These are phyloP conservation scores for Chromobotia macracanthus DNA, from an alignment of 2,797 vertebrate genomes.

Conservation along the genomic window DNA sequence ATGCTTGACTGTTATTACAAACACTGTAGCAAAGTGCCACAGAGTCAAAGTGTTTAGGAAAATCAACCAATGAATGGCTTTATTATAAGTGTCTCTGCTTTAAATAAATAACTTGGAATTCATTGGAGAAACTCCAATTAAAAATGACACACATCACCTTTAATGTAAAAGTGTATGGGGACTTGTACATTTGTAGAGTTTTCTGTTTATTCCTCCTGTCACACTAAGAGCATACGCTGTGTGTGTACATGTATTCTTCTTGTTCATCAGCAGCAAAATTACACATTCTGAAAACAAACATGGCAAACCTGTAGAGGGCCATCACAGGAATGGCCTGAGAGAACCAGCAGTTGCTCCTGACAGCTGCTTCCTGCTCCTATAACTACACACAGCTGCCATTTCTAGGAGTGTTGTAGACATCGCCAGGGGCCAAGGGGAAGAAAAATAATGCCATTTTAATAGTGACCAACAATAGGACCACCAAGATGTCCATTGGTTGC, in stretches of 20 bases:
- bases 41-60: not conserved
- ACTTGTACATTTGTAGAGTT: not conserved
- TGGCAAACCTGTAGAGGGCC: constrained; percentile 48
- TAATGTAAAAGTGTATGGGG: not conserved
- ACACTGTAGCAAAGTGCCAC: not conserved
- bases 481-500: constrained; percentile 71
- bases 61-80: not conserved
- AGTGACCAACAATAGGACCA: constrained; percentile 79
- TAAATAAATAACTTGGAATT: not conserved
- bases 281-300: constrained; percentile 73
- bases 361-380: constrained; percentile 85
- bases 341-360: constrained; percentile 68
- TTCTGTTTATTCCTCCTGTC: constrained; percentile 22
- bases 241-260: constrained; percentile 65
- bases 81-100: not conserved
- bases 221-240: constrained; percentile 56
- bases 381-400: constrained; percentile 82
- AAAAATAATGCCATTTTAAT: constrained; percentile 85
- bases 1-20: not conserved
- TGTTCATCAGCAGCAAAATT: constrained; percentile 67
- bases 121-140: no score
- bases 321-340: constrained; percentile 18
- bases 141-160: not conserved
- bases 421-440: constrained; percentile 80
- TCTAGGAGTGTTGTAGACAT: constrained; percentile 78